phyloP scores from a whole-genome alignment of 2,888 invertebrate species.

The Meteorus colon region DNA sequence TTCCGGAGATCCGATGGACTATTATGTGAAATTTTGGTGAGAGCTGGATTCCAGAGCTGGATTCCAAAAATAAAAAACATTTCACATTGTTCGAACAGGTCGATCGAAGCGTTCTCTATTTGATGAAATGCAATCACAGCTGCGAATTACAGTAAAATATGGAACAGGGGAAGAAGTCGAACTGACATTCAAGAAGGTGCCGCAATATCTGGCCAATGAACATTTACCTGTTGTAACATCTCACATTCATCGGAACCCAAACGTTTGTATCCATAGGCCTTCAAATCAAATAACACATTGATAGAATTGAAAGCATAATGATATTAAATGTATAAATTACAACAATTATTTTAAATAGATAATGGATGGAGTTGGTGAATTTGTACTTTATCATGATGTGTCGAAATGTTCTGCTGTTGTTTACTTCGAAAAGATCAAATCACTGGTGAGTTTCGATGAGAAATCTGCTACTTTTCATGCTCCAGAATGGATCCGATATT shows the following conservation, averaged over 20 bases:
- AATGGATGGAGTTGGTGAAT: neutral
- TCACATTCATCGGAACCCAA: neutral
- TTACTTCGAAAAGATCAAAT: neutral
- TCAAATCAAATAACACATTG: no score
- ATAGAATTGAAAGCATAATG: neutral
- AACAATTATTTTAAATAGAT: neutral
- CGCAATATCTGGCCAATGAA: neutral
- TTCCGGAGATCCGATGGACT: no score
- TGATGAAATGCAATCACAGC: neutral
- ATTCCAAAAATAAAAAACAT: no score
- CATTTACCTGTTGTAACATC: neutral
- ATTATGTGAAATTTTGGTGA: no score
- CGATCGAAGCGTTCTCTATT: neutral
- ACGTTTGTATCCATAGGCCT: neutral
- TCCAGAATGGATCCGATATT: neutral
- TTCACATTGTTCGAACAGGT: neutral
- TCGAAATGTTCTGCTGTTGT: neutral
- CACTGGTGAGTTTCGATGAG: neutral
- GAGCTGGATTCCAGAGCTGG: no score
- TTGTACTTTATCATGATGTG: neutral
- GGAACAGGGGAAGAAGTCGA: neutral
- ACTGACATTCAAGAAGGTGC: neutral
- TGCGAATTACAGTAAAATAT: neutral
- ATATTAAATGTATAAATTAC: neutral
- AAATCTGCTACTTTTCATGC: neutral